A percentile compares a stretch with the other conserved stretches of the same genome.
These are phyloP conservation scores for Podocnemis expansa DNA, from an alignment of 2,113 vertebrate genomes.

Conservation along the genomic window DNA sequence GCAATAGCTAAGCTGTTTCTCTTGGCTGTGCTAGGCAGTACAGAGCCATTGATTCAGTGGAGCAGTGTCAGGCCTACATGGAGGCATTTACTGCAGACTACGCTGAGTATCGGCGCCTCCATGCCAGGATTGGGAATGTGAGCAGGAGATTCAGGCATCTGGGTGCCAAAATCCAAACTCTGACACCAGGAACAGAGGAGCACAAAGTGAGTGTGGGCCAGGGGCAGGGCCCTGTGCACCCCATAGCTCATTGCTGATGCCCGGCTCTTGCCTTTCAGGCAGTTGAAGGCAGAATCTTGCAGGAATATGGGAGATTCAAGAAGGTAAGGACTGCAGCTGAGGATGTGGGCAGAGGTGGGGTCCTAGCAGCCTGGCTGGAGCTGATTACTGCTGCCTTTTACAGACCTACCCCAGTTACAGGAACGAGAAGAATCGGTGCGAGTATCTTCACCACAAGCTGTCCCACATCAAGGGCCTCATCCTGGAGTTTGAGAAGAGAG, in stretches of 20 bases:
- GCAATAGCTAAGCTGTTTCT: background rate
- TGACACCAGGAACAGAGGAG: conserved; percentile 82
- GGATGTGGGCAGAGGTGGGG: too few species aligned
- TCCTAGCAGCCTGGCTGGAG: background rate
- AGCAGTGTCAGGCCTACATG: conserved; percentile 82
- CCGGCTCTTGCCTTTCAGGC: conserved; percentile 66
- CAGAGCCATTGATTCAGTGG: conserved; percentile 69
- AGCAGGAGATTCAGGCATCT: conserved; percentile 84
- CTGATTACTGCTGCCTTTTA: background rate
- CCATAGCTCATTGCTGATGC: fast-evolving
- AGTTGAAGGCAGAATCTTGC: conserved; percentile 85
- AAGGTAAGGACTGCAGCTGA: conserved; percentile 77
- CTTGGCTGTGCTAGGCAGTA: conserved; percentile 75
- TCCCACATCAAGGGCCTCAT: conserved; percentile 88
- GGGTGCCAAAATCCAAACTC: conserved; percentile 84
- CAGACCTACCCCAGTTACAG: conserved; percentile 85
- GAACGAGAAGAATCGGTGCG: conserved; percentile 86
- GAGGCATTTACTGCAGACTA: conserved; percentile 86
- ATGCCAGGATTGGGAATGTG: conserved; percentile 78
- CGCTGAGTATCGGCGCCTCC: conserved; percentile 80
- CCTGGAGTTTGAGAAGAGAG: conserved; percentile 80
- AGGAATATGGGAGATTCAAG: conserved; percentile 85
- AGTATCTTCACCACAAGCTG: conserved; percentile 88
- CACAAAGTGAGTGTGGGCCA: conserved; percentile 75
- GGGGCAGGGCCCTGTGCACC: fast-evolving